Base-by-base conservation (phyloP, 2,888 invertebrate genomes). In the Tinea semifulvella region DNA sequence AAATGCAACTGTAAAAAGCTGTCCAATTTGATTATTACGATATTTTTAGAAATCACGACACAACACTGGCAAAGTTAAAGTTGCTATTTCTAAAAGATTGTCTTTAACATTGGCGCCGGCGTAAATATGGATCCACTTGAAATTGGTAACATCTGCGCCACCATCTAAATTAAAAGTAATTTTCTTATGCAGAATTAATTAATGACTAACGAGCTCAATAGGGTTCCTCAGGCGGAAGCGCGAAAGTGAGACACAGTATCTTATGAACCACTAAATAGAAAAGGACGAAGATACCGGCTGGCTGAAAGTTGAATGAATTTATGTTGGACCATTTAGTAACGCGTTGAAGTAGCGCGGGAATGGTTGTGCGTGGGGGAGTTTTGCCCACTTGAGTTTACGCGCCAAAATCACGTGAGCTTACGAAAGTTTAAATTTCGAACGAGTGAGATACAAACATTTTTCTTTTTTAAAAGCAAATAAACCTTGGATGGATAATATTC, bases 121-220 rank as follows among this genome's bases (percentile, higher is more conserved):
- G 31, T 31, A 42, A 42, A 27, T 19, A 43, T 43, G 31, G 27
- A 11, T 11, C 43, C 43, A 43, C 43, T 43, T 43, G 43, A 40
- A 43, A 31, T 47, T 42, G 39, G 40, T 22, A 36, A 64, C 76
- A 76, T 76, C 75, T 75, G 76, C 68, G 68, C 43, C 63, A 65
- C 66, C 60, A 68, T 72, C 76, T 76, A 75, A 80, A 80, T 77
- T 79, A 77, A 77, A 77, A 77, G 66, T 74, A 76, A 76, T 77
- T 80, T 79, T 77, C 79, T 76, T 80, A 77, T 77, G 79, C 79
- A 75, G 79, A 76, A 77, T 79, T 77, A 79, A 80, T 79, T 77
- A 80, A 79, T 79, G 74, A 77, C 77, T 79, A 80, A 79, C 79
- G 74, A 80, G 79, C 79, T 75, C 75, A 77, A 77, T 79, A 75